phyloP scores from a whole-genome alignment of 2,113 vertebrate genomes.

The Limanda limanda region DNA sequence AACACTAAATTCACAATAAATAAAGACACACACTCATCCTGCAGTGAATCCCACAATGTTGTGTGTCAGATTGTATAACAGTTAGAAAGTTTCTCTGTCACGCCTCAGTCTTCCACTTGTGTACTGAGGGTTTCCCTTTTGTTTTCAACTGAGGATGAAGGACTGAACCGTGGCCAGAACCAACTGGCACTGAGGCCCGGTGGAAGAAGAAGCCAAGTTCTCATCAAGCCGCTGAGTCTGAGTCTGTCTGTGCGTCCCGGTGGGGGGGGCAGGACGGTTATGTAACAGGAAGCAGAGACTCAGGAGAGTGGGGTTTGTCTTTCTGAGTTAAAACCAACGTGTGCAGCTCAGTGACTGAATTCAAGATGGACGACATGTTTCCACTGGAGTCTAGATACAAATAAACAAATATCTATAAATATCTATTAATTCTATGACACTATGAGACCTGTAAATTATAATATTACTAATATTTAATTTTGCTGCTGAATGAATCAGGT shows the following conservation, averaged over 20 bases:
- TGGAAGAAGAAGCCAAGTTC: constrained; percentile 11
- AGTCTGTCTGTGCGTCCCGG: background rate
- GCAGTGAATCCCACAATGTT: background rate
- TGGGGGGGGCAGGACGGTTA: background rate
- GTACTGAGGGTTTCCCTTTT: constrained; percentile 28
- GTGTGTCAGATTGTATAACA: background rate
- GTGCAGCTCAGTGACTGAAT: no score
- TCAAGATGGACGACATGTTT: no score
- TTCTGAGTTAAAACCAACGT: constrained; percentile 10
- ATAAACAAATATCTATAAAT: no score
- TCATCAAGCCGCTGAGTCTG: constrained; percentile 2
- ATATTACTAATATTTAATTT: no score
- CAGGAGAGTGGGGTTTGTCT: background rate
- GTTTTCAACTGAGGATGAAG: constrained; percentile 22
- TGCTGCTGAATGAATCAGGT: no score
- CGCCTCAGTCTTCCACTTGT: background rate
- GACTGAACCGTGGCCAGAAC: constrained; percentile 1
- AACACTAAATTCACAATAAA: no score
- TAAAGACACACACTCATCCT: no score
- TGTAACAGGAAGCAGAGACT: constrained; percentile 5
- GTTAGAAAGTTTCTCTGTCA: background rate
- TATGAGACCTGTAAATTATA: no score
- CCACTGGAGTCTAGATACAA: no score
- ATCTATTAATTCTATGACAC: no score
- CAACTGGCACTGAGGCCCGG: constrained; percentile 21